Base-by-base conservation (phyloP, 2,888 invertebrate genomes). In the Podotricha telesiphe region DNA sequence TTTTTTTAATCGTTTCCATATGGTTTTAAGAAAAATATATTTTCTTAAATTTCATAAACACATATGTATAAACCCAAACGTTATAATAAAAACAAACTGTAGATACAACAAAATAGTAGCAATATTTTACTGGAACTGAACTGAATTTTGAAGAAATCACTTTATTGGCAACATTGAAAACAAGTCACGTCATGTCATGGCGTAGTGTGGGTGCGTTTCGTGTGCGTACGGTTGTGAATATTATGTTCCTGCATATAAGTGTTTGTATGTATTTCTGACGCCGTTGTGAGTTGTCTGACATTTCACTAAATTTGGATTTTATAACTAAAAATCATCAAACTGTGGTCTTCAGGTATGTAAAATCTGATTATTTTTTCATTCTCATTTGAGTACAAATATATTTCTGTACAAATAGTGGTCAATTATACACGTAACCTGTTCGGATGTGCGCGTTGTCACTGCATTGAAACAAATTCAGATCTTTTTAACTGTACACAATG, bases 241-340 rank as follows among this genome's bases (percentile, higher is more conserved):
- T 81, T 66, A 67, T 76, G 70, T 67, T 63, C 65, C 58, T 67
- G 67, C 45, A 61, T 71, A 67, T 51, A 50, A 61, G 71, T 74
- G 70, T 74, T 71, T 91, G 91, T 90, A 87, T 92, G 89, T 87
- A 84, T 87, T 84, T 88, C 87, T 87, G 86, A 91, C 89, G 89
- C 89, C 87, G 88, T 86, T 88, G 84, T 88, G 85, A 87, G 79
- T 87, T 85, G 83, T 80, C 84, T 89, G 85, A 86, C 87, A 87
- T 86, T 83, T 79, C 82, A 85, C 80, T 87, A 86, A 86, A 83
- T 87, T 91, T 87, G 91, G 90, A 88, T 91, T 89, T 91, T 86
- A 90, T 91, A 86, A 92, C 83, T 91, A 88, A 92, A 92, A 91
- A 86, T 85, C 77, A 79, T 81, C 89, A 91, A 89, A 85, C 89